Percentiles rank a stretch among this genome's conserved stretches.
Evolutionary conservation across 2,113 vertebrate genomes (phyloP).

Genomic region (Ageneiosus marmoratus): DNA sequence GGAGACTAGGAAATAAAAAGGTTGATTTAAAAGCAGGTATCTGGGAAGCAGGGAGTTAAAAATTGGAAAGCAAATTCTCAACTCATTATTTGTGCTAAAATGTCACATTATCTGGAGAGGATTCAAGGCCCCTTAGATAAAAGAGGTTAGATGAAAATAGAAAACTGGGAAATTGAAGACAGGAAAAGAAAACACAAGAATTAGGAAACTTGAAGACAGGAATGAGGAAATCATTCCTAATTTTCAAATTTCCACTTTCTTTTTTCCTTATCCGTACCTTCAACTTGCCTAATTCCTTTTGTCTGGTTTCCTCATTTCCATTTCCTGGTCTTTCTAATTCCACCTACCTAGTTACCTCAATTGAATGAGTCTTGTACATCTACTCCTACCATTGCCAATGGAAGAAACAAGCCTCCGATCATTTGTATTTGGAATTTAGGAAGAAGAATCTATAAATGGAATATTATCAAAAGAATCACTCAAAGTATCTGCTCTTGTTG

Average conservation of each 20-base stretch:
- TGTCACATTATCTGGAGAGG: background rate
- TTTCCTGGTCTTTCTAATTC: no score
- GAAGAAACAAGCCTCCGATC: no score
- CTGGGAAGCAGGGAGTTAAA: no score
- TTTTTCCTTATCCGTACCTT: background rate
- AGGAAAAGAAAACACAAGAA: background rate
- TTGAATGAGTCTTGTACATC: no score
- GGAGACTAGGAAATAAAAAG: no score
- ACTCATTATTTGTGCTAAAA: background rate
- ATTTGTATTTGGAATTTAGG: no score
- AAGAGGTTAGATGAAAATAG: background rate
- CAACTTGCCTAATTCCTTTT: background rate
- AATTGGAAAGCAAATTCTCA: no score
- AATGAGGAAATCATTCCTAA: background rate
- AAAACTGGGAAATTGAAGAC: background rate
- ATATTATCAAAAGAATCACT: background rate
- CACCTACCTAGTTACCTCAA: no score
- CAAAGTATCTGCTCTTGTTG: background rate
- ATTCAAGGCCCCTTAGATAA: background rate
- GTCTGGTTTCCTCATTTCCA: no score
- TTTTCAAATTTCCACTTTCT: background rate
- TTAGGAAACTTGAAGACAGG: background rate
- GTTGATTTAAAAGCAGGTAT: no score
- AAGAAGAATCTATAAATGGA: no score
- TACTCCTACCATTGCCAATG: no score